A percentile compares a stretch with the other conserved stretches of the same genome.
These are phyloP conservation scores for Limanda limanda DNA, from an alignment of 2,113 vertebrate species.

Conservation along the genomic window DNA sequence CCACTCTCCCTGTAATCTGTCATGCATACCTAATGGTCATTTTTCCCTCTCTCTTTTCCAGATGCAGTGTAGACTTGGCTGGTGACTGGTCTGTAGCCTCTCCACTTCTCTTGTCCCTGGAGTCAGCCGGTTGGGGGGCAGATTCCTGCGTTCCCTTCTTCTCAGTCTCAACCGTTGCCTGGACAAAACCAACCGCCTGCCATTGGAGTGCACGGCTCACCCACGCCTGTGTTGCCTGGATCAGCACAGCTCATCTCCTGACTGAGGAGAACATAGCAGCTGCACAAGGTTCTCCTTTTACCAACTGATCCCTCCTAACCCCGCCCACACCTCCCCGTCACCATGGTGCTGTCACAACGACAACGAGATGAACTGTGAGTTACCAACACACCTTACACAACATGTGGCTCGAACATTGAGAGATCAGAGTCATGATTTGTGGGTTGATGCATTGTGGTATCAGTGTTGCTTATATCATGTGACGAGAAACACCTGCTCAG, in stretches of 20 bases:
- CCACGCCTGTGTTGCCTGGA: conserved; percentile 50
- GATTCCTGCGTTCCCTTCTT: conserved; percentile 76
- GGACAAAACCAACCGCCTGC: conserved; percentile 43
- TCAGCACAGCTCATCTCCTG: conserved; percentile 82
- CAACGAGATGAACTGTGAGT: conserved; percentile 99
- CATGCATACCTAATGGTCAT: conserved; percentile 60
- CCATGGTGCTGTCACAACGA: conserved; percentile 99
- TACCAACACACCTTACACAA: neutral
- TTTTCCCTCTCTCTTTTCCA: conserved; percentile 66
- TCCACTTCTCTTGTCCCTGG: conserved; percentile 77
- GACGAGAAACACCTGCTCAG: neutral
- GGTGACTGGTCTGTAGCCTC: conserved; percentile 88
- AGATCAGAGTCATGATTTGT: neutral
- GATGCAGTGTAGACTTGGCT: conserved; percentile 91
- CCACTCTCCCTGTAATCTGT: conserved; percentile 36
- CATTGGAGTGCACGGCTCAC: conserved; percentile 55
- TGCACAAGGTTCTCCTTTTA: conserved; percentile 74
- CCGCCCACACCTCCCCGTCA: conserved; percentile 80
- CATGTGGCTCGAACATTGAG: neutral
- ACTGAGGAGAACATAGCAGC: conserved; percentile 82
- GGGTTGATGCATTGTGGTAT: neutral
- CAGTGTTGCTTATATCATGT: conserved; percentile 3
- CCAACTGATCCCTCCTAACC: conserved; percentile 48
- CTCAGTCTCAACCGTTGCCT: conserved; percentile 70
- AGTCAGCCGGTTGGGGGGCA: conserved; percentile 72